Base-by-base conservation (phyloP, 2,888 invertebrate species). In the Scrobipalpa atriplicella region DNA sequence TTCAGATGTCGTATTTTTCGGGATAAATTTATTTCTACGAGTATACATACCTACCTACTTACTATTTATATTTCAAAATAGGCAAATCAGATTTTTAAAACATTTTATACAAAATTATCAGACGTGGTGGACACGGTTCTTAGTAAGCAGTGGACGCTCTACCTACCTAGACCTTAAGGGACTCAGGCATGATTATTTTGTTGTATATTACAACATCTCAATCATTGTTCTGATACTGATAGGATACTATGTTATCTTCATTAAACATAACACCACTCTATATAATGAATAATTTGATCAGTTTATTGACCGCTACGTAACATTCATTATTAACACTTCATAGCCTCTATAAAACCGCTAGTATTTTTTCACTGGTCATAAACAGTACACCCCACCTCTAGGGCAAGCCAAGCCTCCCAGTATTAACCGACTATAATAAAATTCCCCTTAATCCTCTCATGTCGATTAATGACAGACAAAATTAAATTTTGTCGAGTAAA, bases 391-490 rank as follows among this genome's bases (percentile, higher is more conserved):
- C 65, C 51, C 43, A 43, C 65, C 65, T 43, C 11, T 43, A 65
- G 41, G 67, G 71, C 75, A 79, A 79, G 16, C 38, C 38, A 7
- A 83, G 78, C n/a, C n/a, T n/a, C n/a, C n/a, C 85, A 80, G 84
- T 81, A 81, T 62, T 41, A 43, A 62, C 62, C 41, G 21, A n/a
- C 62, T 43, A 81, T 83, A 85, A 83, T 89, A 86, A 87, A 89
- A 87, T 81, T 84, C 80, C 81, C 72, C 75, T 84, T 89, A 87
- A 90, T 87, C 87, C 89, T 82, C 81, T 81, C 84, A 85, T 83
- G 81, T 81, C 86, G 84, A 88, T 90, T 88, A 90, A 90, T 89
- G 89, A 85, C 81, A 83, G 80, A 80, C 84, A 80, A 85, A 90
- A 90, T 90, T 88, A 87, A 90, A 89, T 86, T 68, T 88, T 86